Evolutionary conservation across 2,797 vertebrate species (phyloP).

Genomic region (Caiman crocodilus): DNA sequence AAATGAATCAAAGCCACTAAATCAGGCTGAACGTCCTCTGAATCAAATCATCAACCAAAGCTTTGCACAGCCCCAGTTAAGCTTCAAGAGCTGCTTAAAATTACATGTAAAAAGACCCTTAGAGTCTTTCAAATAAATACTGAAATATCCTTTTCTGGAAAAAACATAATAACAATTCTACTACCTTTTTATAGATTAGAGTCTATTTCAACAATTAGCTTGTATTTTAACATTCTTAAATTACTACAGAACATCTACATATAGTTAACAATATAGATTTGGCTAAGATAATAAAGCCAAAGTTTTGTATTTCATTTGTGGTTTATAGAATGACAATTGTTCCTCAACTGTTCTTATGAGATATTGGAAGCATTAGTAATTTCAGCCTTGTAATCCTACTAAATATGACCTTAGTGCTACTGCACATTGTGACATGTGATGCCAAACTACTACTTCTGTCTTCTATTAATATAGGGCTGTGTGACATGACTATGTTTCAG

Average conservation of each 20-base stretch:
- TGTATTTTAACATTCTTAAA: constrained; percentile 37
- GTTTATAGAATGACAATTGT: not conserved
- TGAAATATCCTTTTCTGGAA: no score
- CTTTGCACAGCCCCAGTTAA: no score
- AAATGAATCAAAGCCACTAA: no score
- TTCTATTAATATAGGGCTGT: not conserved
- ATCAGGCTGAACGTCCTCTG: no score
- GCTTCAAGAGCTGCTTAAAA: no score
- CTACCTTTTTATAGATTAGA: not conserved
- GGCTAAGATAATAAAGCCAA: not conserved
- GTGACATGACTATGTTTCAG: no score
- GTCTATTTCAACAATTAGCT: constrained; percentile 42
- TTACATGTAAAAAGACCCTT: no score
- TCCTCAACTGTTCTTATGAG: not conserved
- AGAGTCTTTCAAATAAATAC: no score
- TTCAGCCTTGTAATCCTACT: not conserved
- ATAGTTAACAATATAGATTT: not conserved
- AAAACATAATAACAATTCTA: no score
- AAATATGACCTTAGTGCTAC: not conserved
- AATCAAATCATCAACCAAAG: no score
- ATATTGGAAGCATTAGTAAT: constrained; percentile 11
- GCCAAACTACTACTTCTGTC: fast-evolving
- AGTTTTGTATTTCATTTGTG: not conserved
- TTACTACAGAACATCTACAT: constrained; percentile 23
- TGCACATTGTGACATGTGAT: not conserved